phyloP scores from a whole-genome alignment of 2,113 vertebrate genomes.

The Crypturellus undulatus region DNA sequence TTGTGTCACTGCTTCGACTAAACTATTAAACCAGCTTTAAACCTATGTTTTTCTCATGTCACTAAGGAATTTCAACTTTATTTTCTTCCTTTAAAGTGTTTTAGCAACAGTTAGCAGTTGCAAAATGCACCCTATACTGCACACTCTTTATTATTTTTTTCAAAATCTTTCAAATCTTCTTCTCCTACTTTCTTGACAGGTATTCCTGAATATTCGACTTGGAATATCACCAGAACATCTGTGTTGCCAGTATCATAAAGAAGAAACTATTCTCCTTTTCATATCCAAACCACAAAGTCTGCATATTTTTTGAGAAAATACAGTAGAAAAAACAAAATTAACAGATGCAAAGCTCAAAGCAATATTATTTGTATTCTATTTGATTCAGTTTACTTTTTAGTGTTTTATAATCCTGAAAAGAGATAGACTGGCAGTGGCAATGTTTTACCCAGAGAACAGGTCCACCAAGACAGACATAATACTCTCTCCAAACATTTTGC shows the following conservation, averaged over 20 bases:
- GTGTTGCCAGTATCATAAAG: not conserved
- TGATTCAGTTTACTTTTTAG: not conserved
- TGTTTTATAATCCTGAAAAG: not conserved
- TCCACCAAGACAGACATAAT: not conserved
- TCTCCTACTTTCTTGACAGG: not conserved
- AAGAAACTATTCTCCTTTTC: not conserved
- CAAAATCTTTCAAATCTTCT: too few relatives aligned
- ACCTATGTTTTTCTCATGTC: not conserved
- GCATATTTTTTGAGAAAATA: not conserved
- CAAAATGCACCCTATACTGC: not conserved
- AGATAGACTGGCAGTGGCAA: not conserved
- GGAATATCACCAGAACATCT: not conserved
- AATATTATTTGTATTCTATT: not conserved
- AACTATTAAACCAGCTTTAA: not conserved
- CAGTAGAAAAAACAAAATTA: not conserved
- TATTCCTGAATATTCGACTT: not conserved
- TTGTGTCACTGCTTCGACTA: not conserved
- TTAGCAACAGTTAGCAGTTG: not conserved
- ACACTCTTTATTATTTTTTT: not conserved
- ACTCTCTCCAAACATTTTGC: not conserved
- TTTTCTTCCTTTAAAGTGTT: not conserved
- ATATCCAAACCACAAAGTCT: not conserved
- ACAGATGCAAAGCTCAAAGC: not conserved
- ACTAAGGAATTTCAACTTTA: not conserved
- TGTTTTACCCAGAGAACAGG: not conserved